Evolutionary conservation across 37 sponge, comb jelly and placozoan species (phyloP), one percentile per base, ranked within the genome.

Genomic region (Spongilla lacustris): DNA sequence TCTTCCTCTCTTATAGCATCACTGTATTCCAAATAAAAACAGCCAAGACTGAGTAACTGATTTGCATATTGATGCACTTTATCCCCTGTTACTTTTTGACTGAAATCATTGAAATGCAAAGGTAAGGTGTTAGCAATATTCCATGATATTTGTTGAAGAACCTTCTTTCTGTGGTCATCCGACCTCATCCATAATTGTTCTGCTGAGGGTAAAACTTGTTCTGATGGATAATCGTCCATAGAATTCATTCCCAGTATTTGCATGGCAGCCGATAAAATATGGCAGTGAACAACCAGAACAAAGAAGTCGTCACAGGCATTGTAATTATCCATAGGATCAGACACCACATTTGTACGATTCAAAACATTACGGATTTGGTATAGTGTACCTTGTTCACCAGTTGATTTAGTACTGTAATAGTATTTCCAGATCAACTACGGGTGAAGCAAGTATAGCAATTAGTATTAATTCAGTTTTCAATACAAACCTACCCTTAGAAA

Each of bases 1-100:
- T 82, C 82, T 36, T 72, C 82, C 32, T 82, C 82, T 68, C 1
- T n/a, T n/a, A n/a, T n/a, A n/a, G 71, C 82, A 69, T 82, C 71
- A 9, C 5, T 10, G 35, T 35, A 69, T 69, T 82, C 82, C 21
- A 13, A 1, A 36, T 69, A 35, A 31, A 82, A 82, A 12, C 68
- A 21, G 2, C 72, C 82, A 13, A 69, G 9, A 22, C 71, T 69
- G 17, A 82, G n/a, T 4, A 85, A 27, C 13, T 68, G 68, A 10
- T 26, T n/a, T n/a, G n/a, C n/a, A n/a, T n/a, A n/a, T 8, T 71
- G 2, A 25, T 27, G 6, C 31, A 32, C 34, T 76, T 68, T 12
- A 31, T 24, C 26, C 25, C 2, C 0, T 77, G n/a, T n/a, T n/a
- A n/a, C 78, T 35, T 48, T 66, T 58, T 85, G 78, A 68, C 3